Evolutionary conservation across 2,113 vertebrate species (phyloP), one percentile per base, ranked within the genome.

Genomic region (Cacatua alba): DNA sequence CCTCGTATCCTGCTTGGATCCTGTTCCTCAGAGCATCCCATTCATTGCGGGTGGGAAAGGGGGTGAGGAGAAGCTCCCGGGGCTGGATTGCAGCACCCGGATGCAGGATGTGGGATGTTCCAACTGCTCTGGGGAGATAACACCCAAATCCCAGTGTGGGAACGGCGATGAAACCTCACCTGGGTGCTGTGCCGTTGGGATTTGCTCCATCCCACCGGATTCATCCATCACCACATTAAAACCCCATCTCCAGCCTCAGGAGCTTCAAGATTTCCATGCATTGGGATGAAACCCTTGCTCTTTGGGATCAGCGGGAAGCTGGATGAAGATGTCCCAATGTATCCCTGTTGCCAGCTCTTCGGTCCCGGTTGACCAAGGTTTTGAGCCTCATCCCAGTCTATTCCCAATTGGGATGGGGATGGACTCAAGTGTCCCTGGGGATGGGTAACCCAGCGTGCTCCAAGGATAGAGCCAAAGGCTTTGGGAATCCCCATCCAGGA

Each of bases 61-160:
- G 57, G 57, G 33, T 23, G 55, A 21, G 57, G 57, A 23, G 57
- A n/a, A n/a, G 20, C 33, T 23, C 33, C 6, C 4, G 1, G n/a
- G 79, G 41, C 21, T 43, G 72, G 72, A 70, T 90, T 60, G 20
- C 39, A n/a, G 70, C 70, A 62, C 15, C 53, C 8, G 9, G 63
- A 19, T 69, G 28, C 62, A 9, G 37, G 46, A 16, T 10, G 57
- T 24, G 57, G 57, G 33, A 35, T n/a, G 33, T 21, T 59, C 33
- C 55, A 23, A n/a, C 33, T n/a, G 55, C 57, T 59, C 13, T 4
- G 13, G 41, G 33, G 33, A 52, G 13, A 26, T 5, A 79, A 52
- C 12, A 23, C n/a, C 28, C 55, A 33, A 44, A 51, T 7, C 9
- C 13, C 0, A 3, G 9, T 0, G 0, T 7, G 21, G 28, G 9